Evolutionary conservation across 30 jellyfish, hydroid and myxozoan species (phyloP).

Genomic region (Hydractinia symbiolongicarpus): DNA sequence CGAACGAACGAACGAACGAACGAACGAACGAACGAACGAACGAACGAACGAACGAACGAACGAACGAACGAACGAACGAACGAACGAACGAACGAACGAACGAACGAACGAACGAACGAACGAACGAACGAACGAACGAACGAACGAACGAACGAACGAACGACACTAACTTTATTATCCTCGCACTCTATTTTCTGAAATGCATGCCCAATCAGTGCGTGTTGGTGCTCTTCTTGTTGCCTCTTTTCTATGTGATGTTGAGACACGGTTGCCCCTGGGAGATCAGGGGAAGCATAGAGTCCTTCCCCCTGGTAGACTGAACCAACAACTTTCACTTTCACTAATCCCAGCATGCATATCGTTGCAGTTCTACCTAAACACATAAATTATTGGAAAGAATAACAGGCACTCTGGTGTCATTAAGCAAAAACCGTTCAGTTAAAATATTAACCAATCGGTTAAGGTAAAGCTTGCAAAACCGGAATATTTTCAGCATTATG

Average conservation of each 20-base stretch:
- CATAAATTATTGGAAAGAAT: too few relatives aligned
- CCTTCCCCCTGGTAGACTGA: slow-evolving; percentile 53
- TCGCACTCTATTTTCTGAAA: neutral
- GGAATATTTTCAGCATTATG: too few relatives aligned
- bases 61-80: neutral
- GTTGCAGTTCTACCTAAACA: slow-evolving; percentile 32
- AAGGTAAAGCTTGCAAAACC: too few relatives aligned
- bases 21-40: neutral
- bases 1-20: neutral
- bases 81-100: neutral
- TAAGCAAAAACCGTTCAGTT: too few relatives aligned
- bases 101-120: neutral
- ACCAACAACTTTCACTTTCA: slow-evolving; percentile 41
- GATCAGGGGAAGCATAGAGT: slow-evolving; percentile 43
- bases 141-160: neutral
- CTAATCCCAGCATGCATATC: slow-evolving; percentile 58
- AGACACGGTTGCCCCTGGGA: slow-evolving; percentile 59
- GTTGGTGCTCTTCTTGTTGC: neutral
- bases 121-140: neutral
- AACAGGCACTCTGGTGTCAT: too few relatives aligned
- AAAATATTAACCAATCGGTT: too few relatives aligned
- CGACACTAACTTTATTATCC: neutral
- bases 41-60: neutral
- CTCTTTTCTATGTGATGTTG: neutral
- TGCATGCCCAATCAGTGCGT: slow-evolving; percentile 1